Conservation (phyloP, 2,888 invertebrate genomes). For the Baccha elongata region DNA sequence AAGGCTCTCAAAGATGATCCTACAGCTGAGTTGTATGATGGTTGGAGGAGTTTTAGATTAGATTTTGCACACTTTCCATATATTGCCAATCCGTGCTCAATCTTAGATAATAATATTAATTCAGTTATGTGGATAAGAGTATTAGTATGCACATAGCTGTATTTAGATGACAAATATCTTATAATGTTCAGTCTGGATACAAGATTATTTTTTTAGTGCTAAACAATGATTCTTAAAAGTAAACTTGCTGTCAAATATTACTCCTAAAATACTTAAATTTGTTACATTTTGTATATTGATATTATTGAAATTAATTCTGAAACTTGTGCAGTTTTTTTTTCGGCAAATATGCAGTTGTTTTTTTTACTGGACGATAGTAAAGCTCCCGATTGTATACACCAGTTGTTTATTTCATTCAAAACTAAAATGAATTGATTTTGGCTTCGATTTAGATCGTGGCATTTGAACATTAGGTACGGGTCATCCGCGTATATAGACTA, state of each 20-base stretch:
- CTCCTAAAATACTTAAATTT: constrained; percentile 10
- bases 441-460: not conserved
- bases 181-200: constrained; percentile 47
- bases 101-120: constrained; percentile 45
- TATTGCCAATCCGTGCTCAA: constrained; percentile 43
- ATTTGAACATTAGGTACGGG: not conserved
- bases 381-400: not conserved
- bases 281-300: not conserved
- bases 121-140: constrained; percentile 33
- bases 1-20: constrained; percentile 38
- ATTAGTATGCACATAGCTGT: not conserved
- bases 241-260: constrained; percentile 17
- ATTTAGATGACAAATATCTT: constrained; percentile 41
- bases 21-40: constrained; percentile 42
- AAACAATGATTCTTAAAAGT: constrained; percentile 42
- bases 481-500: constrained; percentile 7
- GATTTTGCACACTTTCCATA: constrained; percentile 47
- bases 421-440: not conserved
- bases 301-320: not conserved
- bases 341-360: constrained; percentile 12
- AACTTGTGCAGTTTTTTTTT: constrained; percentile 1
- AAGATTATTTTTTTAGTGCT: constrained; percentile 36
- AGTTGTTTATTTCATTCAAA: not conserved
- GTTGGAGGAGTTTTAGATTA: not conserved
- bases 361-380: not conserved